Base-by-base conservation (phyloP, 2,888 invertebrate species). In the Augochlorella aurata region DNA sequence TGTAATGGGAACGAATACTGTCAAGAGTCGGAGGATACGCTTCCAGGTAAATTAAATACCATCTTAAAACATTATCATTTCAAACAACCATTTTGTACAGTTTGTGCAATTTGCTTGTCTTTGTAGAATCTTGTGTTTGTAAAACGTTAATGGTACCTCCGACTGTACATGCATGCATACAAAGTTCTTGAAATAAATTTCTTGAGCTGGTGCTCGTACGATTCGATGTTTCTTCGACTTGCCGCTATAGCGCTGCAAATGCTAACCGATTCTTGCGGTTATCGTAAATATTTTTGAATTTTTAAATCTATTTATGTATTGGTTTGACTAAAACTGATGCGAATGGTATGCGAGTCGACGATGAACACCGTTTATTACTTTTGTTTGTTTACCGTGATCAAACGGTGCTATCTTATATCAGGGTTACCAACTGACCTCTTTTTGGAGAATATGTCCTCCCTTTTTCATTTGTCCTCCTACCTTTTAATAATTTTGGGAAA, bases 11-110 rank as follows among this genome's bases (percentile, higher is more conserved):
- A 65, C 72, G 12, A 47, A 61, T 14, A 78, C 52, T 0, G 24
- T 29, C 7, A 83, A 76, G 61, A 70, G 84, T 70, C 87, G 90
- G 70, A 90, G 88, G 71, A 84, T 87, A 24, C 91, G 91, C 0
- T 93, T 93, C 82, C 92, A 93, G 91, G 93, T 92, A 88, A 67
- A 12, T 16, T 44, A 18, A 24, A 21, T 44, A 38, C 14, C 47
- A 29, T 50, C 0, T 21, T 1, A 1, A 68, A 18, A 68, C 29
- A n/a, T 29, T 38, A 4, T 50, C 29, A 5, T 24, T 52, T 4
- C 4, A 47, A 9, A 10, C 18, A 10, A 38, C 3, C 24, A 4
- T 61, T 8, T 16, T 21, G 5, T 54, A 21, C 21, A 14, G 1
- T 5, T 9, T 21, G 54, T 24, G 5, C n/a, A 54, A 14, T 7